Base-by-base conservation (phyloP, 2,113 vertebrate genomes). In the Tenebrosternarchus preto region DNA sequence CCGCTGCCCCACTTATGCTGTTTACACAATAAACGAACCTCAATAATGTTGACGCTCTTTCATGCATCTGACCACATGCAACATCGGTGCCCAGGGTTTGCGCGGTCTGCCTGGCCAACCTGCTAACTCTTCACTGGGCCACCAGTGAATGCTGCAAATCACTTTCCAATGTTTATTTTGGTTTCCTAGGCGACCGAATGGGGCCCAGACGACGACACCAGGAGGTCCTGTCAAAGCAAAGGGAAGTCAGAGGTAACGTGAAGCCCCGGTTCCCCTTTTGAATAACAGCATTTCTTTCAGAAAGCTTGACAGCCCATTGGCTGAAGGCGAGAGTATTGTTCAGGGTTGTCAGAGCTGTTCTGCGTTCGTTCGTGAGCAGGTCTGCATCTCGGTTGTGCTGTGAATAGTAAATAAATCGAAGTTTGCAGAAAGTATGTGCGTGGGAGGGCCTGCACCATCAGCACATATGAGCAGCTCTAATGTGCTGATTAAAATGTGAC, bases 191-290 rank as follows among this genome's bases (percentile, higher is more conserved):
- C 93, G 80, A 97, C 96, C 31, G 96, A 97, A 88, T 99, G 98
- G 98, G 94, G 94, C 86, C 97, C 97, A 89, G 97, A 95, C 20
- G 96, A 98, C 89, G 97, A 98, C 83, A 99, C 96, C 46, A 95
- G 95, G 91, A 94, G 94, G 91, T 98, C 97, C 88, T 99, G 98
- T 95, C 97, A 98, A 91, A 99, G 97, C 93, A 99, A 99, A 95
- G 98, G 98, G 86, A 99, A 99, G 94, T 95, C 95, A 3, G 96
- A 99, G 97, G 98, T 99, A 95, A 86, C 88, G 89, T 56, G 6
- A 88, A 85, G 87, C 86, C 76, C 68, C 46, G 46, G 73, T 61
- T 76, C 79, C 57, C 60, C 66, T 17, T 77, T 33, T 86, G 83
- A 88, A 90, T 90, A 84, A 82, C 80, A 78, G 69, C 75, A 76